Conservation (phyloP, 2,888 invertebrate species). For the Lymantria monacha region DNA sequence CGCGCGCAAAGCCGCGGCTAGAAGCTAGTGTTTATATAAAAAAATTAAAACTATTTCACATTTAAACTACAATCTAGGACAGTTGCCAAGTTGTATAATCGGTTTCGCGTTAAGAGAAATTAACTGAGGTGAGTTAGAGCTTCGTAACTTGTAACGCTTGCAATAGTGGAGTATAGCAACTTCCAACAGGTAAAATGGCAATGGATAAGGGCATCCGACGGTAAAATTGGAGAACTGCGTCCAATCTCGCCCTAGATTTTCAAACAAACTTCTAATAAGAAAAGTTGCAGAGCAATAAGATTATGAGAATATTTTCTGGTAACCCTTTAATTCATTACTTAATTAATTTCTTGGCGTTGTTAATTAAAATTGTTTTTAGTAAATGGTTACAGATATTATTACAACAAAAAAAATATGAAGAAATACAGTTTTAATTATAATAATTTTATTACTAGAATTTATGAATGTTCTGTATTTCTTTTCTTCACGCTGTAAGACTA, state of each 20-base stretch:
- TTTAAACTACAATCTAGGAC: not conserved
- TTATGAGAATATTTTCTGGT: conserved; percentile 46
- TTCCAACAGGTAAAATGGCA: conserved; percentile 40
- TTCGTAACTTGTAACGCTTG: conserved; percentile 18
- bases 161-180: conserved; percentile 18
- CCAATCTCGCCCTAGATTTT: conserved; percentile 28
- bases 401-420: too few species aligned
- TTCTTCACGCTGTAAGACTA: too few species aligned
- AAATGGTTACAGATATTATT: too few species aligned
- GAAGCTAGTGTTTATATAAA: too few species aligned
- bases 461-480: too few species aligned
- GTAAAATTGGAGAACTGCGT: conserved; percentile 53
- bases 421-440: too few species aligned
- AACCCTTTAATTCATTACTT: conserved; percentile 19
- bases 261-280: conserved; percentile 71
- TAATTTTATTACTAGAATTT: too few species aligned
- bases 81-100: conserved; percentile 8
- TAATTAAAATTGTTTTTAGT: too few species aligned
- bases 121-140: conserved; percentile 3
- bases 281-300: conserved; percentile 59
- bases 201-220: conserved; percentile 39
- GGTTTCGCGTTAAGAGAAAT: conserved; percentile 13
- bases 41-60: not conserved
- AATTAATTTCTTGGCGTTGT: not conserved
- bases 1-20: too few species aligned